Conservation (phyloP, 2,113 vertebrate species). For the Reinhardtius hippoglossoides region DNA sequence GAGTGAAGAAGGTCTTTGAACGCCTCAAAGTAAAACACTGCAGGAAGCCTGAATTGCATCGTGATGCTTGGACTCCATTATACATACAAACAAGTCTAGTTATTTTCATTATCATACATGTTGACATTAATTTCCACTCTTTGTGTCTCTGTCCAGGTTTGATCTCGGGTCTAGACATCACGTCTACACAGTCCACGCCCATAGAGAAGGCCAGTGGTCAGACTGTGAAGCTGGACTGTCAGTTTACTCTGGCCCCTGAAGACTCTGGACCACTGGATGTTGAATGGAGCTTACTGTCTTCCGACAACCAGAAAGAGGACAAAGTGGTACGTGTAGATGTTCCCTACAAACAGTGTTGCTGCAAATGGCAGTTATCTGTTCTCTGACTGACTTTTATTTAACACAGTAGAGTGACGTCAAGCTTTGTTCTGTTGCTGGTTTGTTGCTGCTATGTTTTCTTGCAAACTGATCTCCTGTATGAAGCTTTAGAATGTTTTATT, state of each 20-base stretch:
- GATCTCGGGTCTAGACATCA: conserved; percentile 76
- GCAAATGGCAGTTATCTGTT: not conserved
- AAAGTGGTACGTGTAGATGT: conserved; percentile 77
- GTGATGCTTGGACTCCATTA: not conserved
- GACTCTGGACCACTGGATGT: conserved; percentile 84
- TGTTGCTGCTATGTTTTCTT: not conserved
- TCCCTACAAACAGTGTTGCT: not conserved
- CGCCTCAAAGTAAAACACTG: not conserved
- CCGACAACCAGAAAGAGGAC: conserved; percentile 84
- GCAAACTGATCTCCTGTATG: not conserved
- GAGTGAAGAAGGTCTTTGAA: not conserved
- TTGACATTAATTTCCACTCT: conserved; percentile 10
- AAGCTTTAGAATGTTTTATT: conserved; percentile 9
- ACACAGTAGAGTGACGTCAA: not conserved
- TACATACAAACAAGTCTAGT: not conserved
- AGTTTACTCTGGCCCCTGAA: conserved; percentile 69
- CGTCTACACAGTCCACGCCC: conserved; percentile 44
- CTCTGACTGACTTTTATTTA: not conserved
- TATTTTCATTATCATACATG: not conserved
- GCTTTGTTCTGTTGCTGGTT: conserved; percentile 4
- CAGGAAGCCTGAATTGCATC: not conserved
- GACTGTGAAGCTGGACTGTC: conserved; percentile 81
- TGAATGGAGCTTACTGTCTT: conserved; percentile 82
- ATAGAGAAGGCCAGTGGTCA: conserved; percentile 82
- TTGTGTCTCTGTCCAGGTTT: conserved; percentile 56